Conservation (phyloP, 2,113 vertebrate genomes). For the Poeciliopsis turrubarensis region DNA sequence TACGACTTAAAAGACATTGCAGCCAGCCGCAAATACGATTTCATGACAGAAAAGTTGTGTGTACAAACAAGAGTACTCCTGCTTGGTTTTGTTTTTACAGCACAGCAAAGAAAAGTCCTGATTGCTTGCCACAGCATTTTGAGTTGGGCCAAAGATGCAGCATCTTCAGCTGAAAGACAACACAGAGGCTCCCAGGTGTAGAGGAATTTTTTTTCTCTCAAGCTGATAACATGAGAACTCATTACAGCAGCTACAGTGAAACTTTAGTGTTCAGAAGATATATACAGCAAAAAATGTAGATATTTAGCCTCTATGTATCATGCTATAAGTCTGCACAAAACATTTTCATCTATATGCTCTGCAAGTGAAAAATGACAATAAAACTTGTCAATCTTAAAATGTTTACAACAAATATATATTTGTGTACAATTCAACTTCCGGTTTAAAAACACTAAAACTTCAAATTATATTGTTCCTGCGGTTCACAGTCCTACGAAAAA, state of each 20-base stretch:
- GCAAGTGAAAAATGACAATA: too few species aligned
- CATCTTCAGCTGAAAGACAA: background rate
- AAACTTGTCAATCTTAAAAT: too few species aligned
- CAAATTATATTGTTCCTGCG: too few species aligned
- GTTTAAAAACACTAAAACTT: too few species aligned
- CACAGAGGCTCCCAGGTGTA: background rate
- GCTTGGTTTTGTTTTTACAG: background rate
- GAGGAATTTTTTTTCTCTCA: background rate
- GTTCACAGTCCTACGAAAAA: too few species aligned
- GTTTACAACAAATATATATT: too few species aligned
- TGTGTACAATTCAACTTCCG: too few species aligned
- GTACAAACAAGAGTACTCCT: background rate
- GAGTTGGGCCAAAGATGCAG: background rate
- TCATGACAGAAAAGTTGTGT: background rate
- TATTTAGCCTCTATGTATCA: background rate
- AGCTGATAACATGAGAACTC: background rate
- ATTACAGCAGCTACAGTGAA: background rate
- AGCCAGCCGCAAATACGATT: background rate
- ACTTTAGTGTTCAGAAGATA: background rate
- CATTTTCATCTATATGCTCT: too few species aligned
- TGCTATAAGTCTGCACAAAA: background rate
- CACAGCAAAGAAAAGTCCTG: slow-evolving; percentile 2
- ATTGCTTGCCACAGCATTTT: slow-evolving; percentile 3
- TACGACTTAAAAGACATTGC: background rate
- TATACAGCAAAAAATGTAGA: background rate